A percentile compares a stretch with the other conserved stretches of the same genome.
Conservation (phyloP, 2,113 vertebrate genomes). For the Hippocampus mohnikei region DNA sequence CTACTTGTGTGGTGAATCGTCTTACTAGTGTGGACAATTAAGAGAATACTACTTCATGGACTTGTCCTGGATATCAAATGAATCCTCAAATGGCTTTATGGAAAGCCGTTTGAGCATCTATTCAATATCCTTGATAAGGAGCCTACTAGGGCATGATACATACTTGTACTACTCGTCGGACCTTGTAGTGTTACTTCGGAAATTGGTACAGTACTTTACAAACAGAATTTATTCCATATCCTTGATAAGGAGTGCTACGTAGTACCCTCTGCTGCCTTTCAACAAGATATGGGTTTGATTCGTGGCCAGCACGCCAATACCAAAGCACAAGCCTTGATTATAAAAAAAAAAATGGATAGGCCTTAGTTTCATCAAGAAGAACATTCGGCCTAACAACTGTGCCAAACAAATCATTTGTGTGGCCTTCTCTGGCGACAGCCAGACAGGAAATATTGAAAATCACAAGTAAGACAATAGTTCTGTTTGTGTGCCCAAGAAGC, state of each 20-base stretch:
- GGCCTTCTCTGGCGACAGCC: not conserved
- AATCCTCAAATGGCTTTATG: too few species aligned
- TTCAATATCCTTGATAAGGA: too few species aligned
- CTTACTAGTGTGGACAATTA: not conserved
- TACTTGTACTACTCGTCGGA: too few species aligned
- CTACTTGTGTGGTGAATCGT: not conserved
- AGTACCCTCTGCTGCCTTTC: not conserved
- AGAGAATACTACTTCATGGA: not conserved
- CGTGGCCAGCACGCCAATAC: not conserved
- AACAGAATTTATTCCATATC: not conserved
- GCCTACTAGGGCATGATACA: too few species aligned
- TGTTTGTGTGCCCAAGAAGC: not conserved
- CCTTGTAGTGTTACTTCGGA: too few species aligned
- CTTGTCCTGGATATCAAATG: not conserved
- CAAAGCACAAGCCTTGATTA: not conserved
- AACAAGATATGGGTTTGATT: not conserved
- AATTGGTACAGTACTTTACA: too few species aligned
- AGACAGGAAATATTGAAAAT: too few species aligned
- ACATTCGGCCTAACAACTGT: not conserved
- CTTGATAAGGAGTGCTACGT: not conserved
- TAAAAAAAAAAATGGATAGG: not conserved
- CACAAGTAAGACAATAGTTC: not conserved
- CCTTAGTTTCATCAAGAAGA: too few species aligned
- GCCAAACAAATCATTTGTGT: not conserved
- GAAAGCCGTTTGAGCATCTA: not conserved